These are phyloP conservation scores for Drosophila neoperkinsi DNA, from an alignment of 2,888 invertebrate species.

Conservation along the genomic window DNA sequence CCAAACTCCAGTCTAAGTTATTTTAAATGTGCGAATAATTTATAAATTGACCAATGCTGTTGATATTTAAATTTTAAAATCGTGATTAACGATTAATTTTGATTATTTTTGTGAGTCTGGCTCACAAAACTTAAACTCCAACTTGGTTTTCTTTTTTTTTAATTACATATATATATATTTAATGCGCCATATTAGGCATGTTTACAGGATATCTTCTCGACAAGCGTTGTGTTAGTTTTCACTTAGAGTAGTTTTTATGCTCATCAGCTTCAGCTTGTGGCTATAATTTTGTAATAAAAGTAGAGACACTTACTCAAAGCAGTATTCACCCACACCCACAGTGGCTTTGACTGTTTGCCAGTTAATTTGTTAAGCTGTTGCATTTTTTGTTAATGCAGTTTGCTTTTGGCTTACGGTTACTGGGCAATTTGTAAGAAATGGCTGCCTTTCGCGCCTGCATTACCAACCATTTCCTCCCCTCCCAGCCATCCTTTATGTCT, in stretches of 20 bases:
- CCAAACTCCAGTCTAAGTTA: background rate
- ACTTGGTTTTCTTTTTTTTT: background rate
- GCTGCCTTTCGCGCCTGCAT: slow-evolving; percentile 65
- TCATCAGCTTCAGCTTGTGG: slow-evolving; percentile 32
- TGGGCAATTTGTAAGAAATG: slow-evolving; percentile 52
- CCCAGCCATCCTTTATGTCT: slow-evolving; percentile 25
- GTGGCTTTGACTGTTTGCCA: slow-evolving; percentile 30
- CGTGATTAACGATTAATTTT: background rate
- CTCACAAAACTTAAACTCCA: background rate
- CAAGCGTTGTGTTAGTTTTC: background rate
- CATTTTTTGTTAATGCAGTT: slow-evolving; percentile 12
- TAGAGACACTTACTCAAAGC: slow-evolving; percentile 12
- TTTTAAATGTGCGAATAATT: background rate
- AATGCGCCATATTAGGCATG: background rate
- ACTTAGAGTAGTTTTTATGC: background rate
- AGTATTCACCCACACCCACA: slow-evolving; percentile 8
- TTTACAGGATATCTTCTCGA: background rate
- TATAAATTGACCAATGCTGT: background rate
- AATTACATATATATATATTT: background rate
- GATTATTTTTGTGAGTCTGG: fast-evolving
- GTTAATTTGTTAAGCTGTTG: slow-evolving; percentile 18
- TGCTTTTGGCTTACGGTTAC: slow-evolving; percentile 2
- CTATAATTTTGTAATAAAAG: slow-evolving; percentile 4
- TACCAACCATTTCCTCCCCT: slow-evolving; percentile 43
- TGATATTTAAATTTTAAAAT: background rate